Evolutionary conservation across 2,888 invertebrate genomes (phyloP).

Genomic region (Chydorus sphaericus): DNA sequence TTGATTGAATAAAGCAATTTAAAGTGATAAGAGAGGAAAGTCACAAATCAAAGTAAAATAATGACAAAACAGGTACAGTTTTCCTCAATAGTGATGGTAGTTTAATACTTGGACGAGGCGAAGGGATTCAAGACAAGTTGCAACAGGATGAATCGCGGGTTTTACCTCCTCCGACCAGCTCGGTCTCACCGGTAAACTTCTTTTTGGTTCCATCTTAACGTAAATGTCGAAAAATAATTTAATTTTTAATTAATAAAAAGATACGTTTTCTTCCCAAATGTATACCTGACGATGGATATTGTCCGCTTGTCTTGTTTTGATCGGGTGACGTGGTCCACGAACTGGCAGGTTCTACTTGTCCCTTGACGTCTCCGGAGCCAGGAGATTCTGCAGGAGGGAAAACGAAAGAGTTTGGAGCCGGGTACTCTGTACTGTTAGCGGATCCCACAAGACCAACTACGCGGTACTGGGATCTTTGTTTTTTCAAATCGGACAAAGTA

Average conservation of each 20-base stretch:
- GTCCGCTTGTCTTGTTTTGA: no score
- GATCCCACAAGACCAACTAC: background rate
- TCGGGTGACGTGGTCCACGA: no score
- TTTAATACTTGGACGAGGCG: no score
- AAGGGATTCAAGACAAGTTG: background rate
- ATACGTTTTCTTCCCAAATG: no score
- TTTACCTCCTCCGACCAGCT: background rate
- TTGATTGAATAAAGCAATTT: no score
- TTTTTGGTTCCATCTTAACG: background rate
- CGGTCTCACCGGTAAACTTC: background rate
- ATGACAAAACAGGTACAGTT: no score
- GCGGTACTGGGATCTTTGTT: constrained; percentile 53
- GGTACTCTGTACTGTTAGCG: background rate
- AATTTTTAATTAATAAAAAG: no score
- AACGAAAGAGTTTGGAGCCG: background rate
- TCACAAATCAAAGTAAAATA: no score
- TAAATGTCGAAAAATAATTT: no score
- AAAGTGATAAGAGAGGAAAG: no score
- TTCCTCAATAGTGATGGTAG: no score
- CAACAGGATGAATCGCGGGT: background rate
- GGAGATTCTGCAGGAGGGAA: background rate
- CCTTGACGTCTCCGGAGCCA: background rate
- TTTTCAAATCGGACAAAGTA: constrained; percentile 83
- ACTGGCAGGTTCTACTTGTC: background rate
- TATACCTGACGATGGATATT: no score